These are phyloP conservation scores for Girardinus metallicus DNA, from an alignment of 2,797 vertebrate species.

Conservation along the genomic window DNA sequence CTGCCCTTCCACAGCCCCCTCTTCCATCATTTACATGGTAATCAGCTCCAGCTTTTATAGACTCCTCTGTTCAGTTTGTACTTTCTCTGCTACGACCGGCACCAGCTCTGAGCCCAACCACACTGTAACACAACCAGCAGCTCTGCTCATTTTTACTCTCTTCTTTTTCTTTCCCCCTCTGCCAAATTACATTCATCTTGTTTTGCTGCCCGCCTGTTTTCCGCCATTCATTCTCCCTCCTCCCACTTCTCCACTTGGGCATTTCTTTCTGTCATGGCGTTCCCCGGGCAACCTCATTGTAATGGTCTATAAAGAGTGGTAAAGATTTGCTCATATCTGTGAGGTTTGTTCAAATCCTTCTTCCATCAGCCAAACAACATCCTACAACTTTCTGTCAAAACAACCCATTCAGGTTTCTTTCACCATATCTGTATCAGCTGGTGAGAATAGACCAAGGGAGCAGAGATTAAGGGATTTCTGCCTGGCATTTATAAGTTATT, in stretches of 20 bases:
- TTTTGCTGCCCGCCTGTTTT: constrained; percentile 52
- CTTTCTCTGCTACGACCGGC: constrained; percentile 44
- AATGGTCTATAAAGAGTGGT: constrained; percentile 70
- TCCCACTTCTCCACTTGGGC: constrained; percentile 41
- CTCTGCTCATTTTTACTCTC: constrained; percentile 20
- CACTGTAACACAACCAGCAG: constrained; percentile 11
- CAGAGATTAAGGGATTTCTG: not conserved
- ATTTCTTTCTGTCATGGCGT: constrained; percentile 77
- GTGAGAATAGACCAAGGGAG: constrained; percentile 9
- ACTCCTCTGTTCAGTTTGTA: constrained; percentile 74
- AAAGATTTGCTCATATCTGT: constrained; percentile 61
- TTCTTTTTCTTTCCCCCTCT: constrained; percentile 30
- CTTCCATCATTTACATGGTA: constrained; percentile 81
- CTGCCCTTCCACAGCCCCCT: constrained; percentile 63
- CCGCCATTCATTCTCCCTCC: constrained; percentile 58
- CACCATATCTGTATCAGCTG: constrained; percentile 35
- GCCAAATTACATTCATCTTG: constrained; percentile 58
- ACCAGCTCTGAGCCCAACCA: constrained; percentile 31
- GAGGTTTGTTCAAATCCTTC: constrained; percentile 6
- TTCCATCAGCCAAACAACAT: constrained; percentile 38
- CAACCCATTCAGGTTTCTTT: constrained; percentile 18
- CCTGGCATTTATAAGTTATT: not conserved
- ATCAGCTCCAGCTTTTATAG: constrained; percentile 75
- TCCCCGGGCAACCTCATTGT: constrained; percentile 82
- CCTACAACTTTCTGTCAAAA: constrained; percentile 27